A percentile compares a stretch with the other conserved stretches of the same genome.
These are phyloP conservation scores for Camptogramma bilineatum DNA, from an alignment of 2,888 invertebrate genomes.

Conservation along the genomic window DNA sequence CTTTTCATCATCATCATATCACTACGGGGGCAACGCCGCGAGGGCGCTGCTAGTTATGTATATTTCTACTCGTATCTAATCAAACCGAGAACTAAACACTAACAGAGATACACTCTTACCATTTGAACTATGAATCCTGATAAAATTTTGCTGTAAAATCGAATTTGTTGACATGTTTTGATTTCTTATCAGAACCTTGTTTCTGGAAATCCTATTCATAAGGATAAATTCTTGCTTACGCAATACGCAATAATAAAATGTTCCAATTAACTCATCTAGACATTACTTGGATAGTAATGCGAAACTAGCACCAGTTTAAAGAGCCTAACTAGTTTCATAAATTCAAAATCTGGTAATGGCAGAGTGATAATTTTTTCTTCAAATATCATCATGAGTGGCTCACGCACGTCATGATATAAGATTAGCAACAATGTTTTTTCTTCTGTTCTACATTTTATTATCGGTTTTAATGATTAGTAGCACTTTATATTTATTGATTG, in stretches of 20 bases:
- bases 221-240: background rate
- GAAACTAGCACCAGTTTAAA: background rate
- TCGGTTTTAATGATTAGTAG: no score
- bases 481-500: no score
- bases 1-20: no score
- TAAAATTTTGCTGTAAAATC: background rate
- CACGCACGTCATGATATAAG: constrained; percentile 16
- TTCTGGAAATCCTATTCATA: constrained; percentile 1
- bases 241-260: background rate
- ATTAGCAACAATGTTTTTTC: background rate
- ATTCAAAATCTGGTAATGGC: constrained; percentile 39
- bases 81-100: constrained; percentile 8
- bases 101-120: constrained; percentile 18
- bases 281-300: background rate
- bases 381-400: constrained; percentile 31
- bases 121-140: constrained; percentile 16
- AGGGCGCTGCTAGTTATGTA: no score
- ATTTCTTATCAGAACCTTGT: constrained; percentile 8
- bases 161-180: constrained; percentile 1
- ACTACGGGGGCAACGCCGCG: no score
- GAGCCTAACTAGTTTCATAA: constrained; percentile 50
- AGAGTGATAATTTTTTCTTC: constrained; percentile 42
- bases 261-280: background rate
- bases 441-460: background rate
- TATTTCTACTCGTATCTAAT: background rate